These are phyloP conservation scores for Pogonocherus hispidulus DNA, from an alignment of 2,888 invertebrate species.

Conservation along the genomic window DNA sequence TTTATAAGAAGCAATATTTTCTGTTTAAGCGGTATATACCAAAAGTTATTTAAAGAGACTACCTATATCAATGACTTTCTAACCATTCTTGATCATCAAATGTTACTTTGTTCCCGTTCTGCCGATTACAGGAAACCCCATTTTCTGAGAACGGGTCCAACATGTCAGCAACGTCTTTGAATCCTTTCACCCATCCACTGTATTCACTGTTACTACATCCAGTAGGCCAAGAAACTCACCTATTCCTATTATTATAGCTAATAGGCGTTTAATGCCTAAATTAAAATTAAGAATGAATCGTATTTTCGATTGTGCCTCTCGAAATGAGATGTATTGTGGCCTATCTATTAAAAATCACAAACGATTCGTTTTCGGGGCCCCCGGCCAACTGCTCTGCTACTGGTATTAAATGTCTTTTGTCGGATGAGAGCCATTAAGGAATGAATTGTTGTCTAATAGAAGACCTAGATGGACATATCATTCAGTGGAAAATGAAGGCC, in stretches of 20 bases:
- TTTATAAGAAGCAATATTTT: too few relatives aligned
- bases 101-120: too few relatives aligned
- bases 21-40: too few relatives aligned
- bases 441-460: constrained; percentile 14
- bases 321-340: constrained; percentile 36
- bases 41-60: too few relatives aligned
- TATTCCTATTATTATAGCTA: constrained; percentile 52
- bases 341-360: constrained; percentile 53
- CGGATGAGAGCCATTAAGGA: constrained; percentile 36
- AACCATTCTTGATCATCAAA: too few relatives aligned
- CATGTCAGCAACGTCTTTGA: constrained; percentile 31
- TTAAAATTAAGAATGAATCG: constrained; percentile 52
- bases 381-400: constrained; percentile 46
- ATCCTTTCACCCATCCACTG: constrained; percentile 39
- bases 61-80: too few relatives aligned
- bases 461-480: constrained; percentile 12
- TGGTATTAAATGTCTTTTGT: constrained; percentile 51
- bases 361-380: constrained; percentile 56
- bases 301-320: constrained; percentile 44
- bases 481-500: not conserved
- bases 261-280: constrained; percentile 55
- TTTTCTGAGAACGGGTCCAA: constrained; percentile 24
- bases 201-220: constrained; percentile 39
- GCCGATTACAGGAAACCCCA: too few relatives aligned
- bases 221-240: constrained; percentile 17